These are phyloP conservation scores for Cryptops parisi DNA, from an alignment of 2,888 invertebrate genomes.

Conservation along the genomic window DNA sequence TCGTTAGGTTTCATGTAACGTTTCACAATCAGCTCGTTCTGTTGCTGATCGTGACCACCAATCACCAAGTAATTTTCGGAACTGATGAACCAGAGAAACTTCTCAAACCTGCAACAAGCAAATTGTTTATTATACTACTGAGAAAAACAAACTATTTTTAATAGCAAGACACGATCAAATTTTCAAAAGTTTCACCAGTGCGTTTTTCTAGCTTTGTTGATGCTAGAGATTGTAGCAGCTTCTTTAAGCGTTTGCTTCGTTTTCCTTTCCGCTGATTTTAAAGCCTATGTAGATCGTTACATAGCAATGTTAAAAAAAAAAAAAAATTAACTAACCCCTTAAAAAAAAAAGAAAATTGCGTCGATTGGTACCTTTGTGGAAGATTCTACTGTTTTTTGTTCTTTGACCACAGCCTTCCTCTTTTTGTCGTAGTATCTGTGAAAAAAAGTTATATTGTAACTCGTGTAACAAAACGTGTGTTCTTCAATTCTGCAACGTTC, in stretches of 20 bases:
- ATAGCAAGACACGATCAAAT: no score
- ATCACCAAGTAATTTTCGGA: constrained; percentile 81
- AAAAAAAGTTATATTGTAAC: constrained; percentile 14
- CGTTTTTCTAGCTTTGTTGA: constrained; percentile 82
- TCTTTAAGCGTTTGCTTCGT: constrained; percentile 89
- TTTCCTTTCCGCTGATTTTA: constrained; percentile 90
- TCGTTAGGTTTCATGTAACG: constrained; percentile 70
- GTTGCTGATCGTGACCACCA: constrained; percentile 91
- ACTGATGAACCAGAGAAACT: constrained; percentile 97
- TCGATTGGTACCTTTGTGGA: constrained; percentile 66
- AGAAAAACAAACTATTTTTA: not conserved
- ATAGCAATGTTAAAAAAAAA: constrained; percentile 2
- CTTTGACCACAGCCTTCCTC: constrained; percentile 77
- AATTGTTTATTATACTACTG: not conserved
- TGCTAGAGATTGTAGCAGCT: constrained; percentile 75
- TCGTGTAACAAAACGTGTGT: no score
- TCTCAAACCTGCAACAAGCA: constrained; percentile 60
- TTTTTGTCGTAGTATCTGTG: constrained; percentile 79
- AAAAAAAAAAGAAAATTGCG: constrained; percentile 17
- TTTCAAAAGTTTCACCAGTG: constrained; percentile 54
- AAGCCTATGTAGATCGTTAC: constrained; percentile 40
- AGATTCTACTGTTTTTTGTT: constrained; percentile 89
- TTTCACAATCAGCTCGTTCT: constrained; percentile 97
- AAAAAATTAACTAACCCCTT: not conserved
- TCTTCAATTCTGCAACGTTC: no score